A percentile compares a stretch with the other conserved stretches of the same genome.
phyloP scores from a whole-genome alignment of 2,113 vertebrate species.

The Struthidea cinerea region DNA sequence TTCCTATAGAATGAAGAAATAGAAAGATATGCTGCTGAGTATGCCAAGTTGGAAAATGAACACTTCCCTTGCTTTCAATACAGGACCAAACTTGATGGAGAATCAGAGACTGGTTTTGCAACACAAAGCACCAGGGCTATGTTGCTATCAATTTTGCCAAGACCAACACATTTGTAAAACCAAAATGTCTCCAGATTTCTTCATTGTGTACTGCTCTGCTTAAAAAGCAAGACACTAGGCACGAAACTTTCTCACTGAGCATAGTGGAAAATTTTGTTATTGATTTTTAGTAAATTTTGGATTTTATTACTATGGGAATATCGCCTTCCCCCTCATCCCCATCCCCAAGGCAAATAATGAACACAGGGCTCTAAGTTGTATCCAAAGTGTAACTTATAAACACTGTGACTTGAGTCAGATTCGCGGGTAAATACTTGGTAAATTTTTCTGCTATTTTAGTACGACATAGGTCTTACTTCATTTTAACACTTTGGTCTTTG shows the following conservation, averaged over 20 bases:
- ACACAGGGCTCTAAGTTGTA: background rate
- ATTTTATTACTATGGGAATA: background rate
- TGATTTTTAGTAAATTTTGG: background rate
- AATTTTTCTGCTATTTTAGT: background rate
- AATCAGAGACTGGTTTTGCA: background rate
- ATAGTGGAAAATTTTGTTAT: background rate
- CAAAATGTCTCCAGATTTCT: background rate
- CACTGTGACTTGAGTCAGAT: background rate
- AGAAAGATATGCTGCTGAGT: background rate
- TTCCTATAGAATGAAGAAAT: constrained; percentile 28
- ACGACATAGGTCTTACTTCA: background rate
- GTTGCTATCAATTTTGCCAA: background rate
- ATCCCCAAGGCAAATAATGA: background rate
- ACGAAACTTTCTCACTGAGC: background rate
- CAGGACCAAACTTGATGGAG: constrained; percentile 28
- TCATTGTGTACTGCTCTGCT: background rate
- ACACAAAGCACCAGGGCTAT: background rate
- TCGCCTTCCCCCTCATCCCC: rapidly evolving
- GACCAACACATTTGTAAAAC: background rate
- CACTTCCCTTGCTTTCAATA: background rate
- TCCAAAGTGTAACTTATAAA: background rate
- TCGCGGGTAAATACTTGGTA: background rate
- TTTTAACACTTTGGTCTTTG: background rate
- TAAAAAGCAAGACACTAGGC: background rate
- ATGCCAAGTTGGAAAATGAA: background rate